Conservation (phyloP, 1,140 invertebrate genomes). For the Bombus ignitus region DNA sequence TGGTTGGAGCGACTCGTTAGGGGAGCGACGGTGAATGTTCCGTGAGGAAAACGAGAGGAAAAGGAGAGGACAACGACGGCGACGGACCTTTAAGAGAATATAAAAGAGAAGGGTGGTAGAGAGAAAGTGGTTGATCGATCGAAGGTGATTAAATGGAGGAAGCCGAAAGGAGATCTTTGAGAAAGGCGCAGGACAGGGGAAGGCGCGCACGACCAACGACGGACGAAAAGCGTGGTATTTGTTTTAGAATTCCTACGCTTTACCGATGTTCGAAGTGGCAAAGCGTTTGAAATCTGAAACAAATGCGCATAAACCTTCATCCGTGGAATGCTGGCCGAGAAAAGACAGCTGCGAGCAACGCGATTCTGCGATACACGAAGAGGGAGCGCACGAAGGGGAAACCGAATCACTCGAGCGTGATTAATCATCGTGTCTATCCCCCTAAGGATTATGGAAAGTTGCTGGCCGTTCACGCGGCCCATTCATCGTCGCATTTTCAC, state of each 20-base stretch:
- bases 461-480: neutral
- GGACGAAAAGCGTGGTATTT: slow-evolving; percentile 77
- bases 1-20: neutral
- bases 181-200: too few relatives aligned
- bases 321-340: slow-evolving; percentile 44
- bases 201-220: neutral
- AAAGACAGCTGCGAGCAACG: neutral
- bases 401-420: slow-evolving; percentile 29
- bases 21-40: too few relatives aligned
- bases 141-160: too few relatives aligned
- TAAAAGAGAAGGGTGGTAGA: too few relatives aligned
- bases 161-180: too few relatives aligned
- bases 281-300: slow-evolving; percentile 92
- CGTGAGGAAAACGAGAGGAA: neutral
- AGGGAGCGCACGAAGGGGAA: slow-evolving; percentile 10
- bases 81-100: too few relatives aligned
- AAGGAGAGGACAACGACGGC: too few relatives aligned
- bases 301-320: slow-evolving; percentile 80
- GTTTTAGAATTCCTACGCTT: slow-evolving; percentile 92
- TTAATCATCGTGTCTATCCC: slow-evolving; percentile 51
- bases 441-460: slow-evolving; percentile 33
- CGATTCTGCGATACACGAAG: neutral
- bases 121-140: too few relatives aligned
- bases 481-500: neutral
- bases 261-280: slow-evolving; percentile 87